Base-by-base conservation (phyloP, 2,888 invertebrate genomes). In the Ophioninae sp. region DNA sequence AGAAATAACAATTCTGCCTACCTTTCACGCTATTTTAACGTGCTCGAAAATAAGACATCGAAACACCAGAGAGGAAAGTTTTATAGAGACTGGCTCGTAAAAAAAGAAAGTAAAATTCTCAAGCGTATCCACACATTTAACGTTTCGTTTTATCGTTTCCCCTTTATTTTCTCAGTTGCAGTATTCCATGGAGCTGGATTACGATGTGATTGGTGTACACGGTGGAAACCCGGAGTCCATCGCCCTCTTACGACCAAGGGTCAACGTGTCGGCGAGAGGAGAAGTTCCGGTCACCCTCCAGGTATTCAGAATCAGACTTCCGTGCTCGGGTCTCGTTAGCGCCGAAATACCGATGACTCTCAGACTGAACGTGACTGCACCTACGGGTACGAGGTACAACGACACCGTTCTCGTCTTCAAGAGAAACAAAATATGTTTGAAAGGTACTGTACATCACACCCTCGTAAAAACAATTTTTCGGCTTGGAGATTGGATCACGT, bases 361-460 rank as follows among this genome's bases (percentile, higher is more conserved):
- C 91, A 96, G 97, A 91, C 94, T 98, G 88, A 96, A 97, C 91
- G 96, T 98, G 87, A 96, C 96, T 62, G 95, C 96, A 0, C 95
- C 95, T 13, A 95, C 96, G 83, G 94, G 95, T n/a, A 94, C 94
- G 10, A 90, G 90, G 89, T 95, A 96, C 92, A 95, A 96, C 91
- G 95, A 96, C 89, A 96, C 96, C 10, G 94, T 94, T 86, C 94
- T 98, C 81, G 95, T 96, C 87, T 96, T 98, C 93, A 96, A 96
- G 90, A 94, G 98, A 86, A 97, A 97, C 93, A 98, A 98, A 94
- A 97, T 97, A 89, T 98, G 98, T 92, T 94, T 96, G 85, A 96
- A 96, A 95, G 96, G 96, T 96, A 90, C 92, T 61, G 41, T 56
- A 6, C 7, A 7, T 74, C 37, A 13, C 41, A 56, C 72, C 39